Base-by-base conservation (phyloP, 2,113 vertebrate species). In the Zapornia atra region DNA sequence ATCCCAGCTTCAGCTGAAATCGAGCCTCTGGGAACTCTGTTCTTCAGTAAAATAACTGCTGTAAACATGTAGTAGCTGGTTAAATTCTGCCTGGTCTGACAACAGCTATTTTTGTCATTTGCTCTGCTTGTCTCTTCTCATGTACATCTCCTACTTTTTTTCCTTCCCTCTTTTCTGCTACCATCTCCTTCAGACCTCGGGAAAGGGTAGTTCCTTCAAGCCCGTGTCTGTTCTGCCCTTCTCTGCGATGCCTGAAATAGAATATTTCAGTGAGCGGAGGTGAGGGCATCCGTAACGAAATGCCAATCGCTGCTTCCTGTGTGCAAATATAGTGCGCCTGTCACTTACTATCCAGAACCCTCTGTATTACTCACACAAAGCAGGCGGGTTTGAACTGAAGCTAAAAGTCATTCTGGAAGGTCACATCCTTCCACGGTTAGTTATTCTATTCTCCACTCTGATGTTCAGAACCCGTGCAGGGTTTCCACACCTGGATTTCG, bases 351-450 rank as follows among this genome's bases (percentile, higher is more conserved):
- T 82, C 90, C 36, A 84, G 70, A 94, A 79, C 44, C 36, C 38
- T 93, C 82, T 91, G 72, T 88, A 31, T 64, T 93, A 53, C 60
- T 90, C 77, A 75, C 72, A 94, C 65, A 92, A 93, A 92, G 61
- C 38, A 29, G 44, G 72, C 91, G 68, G 88, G 93, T 92, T 60
- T 72, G 53, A 95, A 68, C n/a, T 15, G 48, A 81, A 82, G 80
- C 80, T 82, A 71, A 48, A 91, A 88, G 73, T 70, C 38, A 64
- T 65, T 82, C 68, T 78, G 86, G 88, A 96, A 93, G 86, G 92
- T 96, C 83, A 93, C 82, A 69, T 88, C 54, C 22, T 92, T 92
- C 53, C 61, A 46, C 9, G 13, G 33, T 28, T 68, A 75, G 14
- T 53, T 93, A 50, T 61, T 86, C 80, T 93, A 50, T 61, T 86